Base-by-base conservation (phyloP, 2,113 vertebrate genomes). In the Tachuris rubrigastra region DNA sequence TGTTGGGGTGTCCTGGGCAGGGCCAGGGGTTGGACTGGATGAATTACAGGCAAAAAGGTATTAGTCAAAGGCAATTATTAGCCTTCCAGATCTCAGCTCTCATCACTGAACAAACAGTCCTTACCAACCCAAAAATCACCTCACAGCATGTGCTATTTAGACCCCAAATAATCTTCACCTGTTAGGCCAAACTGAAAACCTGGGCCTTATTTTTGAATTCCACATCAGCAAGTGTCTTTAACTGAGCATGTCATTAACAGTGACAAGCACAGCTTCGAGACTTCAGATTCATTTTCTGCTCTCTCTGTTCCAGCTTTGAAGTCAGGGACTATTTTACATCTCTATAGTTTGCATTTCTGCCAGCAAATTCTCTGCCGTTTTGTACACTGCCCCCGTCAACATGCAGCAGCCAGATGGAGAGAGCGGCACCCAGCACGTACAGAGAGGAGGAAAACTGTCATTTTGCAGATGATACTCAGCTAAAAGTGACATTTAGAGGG, bases 401-500 rank as follows among this genome's bases (percentile, higher is more conserved):
- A n/a, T 1, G 5, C 25, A 66, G 5, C 73, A 86, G 89, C 12
- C 93, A 97, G 95, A 92, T 72, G 94, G 91, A 8, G 17, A 78
- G 90, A 93, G 83, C 17, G 1, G 65, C 89, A 50, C 41, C 8
- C 10, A 92, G 60, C 6, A 79, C 14, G 7, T 12, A 69, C 31
- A 69, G 68, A 77, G 56, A 18, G 58, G 88, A 77, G 76, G 80
- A 55, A 75, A 90, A 42, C 65, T 68, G 86, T 66, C 83, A 87
- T 17, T 84, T 58, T 52, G 28, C 56, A 95, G 82, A 85, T 18
- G 23, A 74, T 52, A 67, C 13, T 33, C 77, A 72, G 74, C 59
- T 33, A 50, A 46, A 93, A 89, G 80, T 47, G 80, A 87, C 93
- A 92, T 93, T 93, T 91, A n/a, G 76, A 75, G 60, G 73, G 68